phyloP scores from a whole-genome alignment of 2,888 invertebrate species.

The Caenorhabditis sp. region DNA sequence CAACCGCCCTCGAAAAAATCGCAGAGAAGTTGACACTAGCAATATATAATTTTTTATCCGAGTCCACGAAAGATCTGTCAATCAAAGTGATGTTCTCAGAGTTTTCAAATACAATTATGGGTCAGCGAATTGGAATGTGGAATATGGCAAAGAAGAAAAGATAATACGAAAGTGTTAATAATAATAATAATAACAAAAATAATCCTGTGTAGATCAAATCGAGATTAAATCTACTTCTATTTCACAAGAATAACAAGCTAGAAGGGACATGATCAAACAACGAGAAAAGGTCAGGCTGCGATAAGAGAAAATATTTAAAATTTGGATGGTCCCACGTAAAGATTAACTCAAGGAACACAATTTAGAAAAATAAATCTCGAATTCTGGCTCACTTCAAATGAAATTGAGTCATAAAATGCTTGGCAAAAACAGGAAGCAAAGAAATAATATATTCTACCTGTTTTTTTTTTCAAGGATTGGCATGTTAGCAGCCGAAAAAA shows the following conservation, averaged over 20 bases:
- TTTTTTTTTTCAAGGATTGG: constrained; percentile 4
- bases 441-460: not conserved
- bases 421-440: constrained; percentile 6
- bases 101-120: too few species aligned
- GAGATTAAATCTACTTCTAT: not conserved
- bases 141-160: not conserved
- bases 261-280: not conserved
- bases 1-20: too few species aligned
- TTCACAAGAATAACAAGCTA: not conserved
- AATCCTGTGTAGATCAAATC: not conserved
- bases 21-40: too few species aligned
- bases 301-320: too few species aligned
- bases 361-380: too few species aligned
- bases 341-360: too few species aligned
- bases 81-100: too few species aligned
- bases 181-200: constrained; percentile 1
- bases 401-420: constrained; percentile 14
- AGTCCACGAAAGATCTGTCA: too few species aligned
- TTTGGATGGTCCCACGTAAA: too few species aligned
- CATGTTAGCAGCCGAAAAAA: constrained; percentile 18
- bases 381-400: too few species aligned
- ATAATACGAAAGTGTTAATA: not conserved
- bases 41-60: too few species aligned
- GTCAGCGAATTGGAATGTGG: not conserved
- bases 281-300: too few species aligned